Percentiles rank a stretch among this genome's conserved stretches.
Evolutionary conservation across 2,888 invertebrate genomes (phyloP).

Genomic region (Ceramica pisi): DNA sequence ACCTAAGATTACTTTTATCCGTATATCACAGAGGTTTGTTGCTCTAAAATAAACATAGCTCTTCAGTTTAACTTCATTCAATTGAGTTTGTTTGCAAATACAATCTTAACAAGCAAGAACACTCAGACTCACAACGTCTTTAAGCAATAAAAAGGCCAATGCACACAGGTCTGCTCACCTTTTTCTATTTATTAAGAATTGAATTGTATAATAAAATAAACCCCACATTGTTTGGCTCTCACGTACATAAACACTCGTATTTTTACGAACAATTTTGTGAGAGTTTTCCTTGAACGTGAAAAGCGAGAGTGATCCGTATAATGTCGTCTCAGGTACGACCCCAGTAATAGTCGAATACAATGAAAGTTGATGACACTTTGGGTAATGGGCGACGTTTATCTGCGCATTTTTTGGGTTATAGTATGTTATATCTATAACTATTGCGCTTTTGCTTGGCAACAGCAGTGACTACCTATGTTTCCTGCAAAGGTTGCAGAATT

Average conservation of each 20-base stretch:
- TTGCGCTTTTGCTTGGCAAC: neutral
- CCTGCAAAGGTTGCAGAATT: no score
- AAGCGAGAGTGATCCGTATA: neutral
- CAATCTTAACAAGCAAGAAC: neutral
- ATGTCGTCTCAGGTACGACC: neutral
- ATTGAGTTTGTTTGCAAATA: neutral
- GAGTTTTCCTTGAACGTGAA: slow-evolving; percentile 17
- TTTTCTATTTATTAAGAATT: neutral
- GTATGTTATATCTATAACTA: neutral
- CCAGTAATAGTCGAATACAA: slow-evolving; percentile 4
- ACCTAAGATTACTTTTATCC: neutral
- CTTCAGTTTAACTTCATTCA: neutral
- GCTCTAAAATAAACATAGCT: neutral
- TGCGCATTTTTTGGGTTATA: neutral
- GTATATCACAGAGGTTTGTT: neutral
- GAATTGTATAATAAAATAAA: slow-evolving; percentile 14
- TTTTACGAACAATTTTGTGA: slow-evolving; percentile 5
- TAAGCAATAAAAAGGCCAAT: neutral
- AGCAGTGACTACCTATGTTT: no score
- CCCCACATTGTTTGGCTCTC: neutral
- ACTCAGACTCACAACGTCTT: neutral
- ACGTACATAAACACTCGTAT: slow-evolving; percentile 4
- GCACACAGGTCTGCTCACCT: slow-evolving; percentile 4
- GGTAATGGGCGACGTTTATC: neutral
- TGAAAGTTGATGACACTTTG: slow-evolving; percentile 4